Evolutionary conservation across 2,113 vertebrate genomes (phyloP).

Genomic region (Calyptomena viridis): DNA sequence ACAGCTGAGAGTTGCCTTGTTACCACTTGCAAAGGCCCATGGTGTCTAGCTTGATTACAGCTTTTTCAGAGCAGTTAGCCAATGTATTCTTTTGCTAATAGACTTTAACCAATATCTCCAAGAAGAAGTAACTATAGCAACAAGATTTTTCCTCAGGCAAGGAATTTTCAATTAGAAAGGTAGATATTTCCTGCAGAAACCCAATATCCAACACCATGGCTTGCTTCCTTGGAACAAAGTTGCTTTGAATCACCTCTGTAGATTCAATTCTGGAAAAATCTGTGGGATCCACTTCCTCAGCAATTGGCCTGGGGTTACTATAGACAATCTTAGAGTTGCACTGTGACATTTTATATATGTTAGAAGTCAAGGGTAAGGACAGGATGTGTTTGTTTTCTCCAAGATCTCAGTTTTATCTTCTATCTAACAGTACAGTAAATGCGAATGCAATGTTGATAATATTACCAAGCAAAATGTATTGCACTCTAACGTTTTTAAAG

Average conservation of each 20-base stretch:
- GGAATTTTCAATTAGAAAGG: too few species aligned
- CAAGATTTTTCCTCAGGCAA: too few species aligned
- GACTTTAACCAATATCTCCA: too few species aligned
- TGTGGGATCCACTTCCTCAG: background rate
- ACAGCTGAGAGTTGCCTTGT: too few species aligned
- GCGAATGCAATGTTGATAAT: background rate
- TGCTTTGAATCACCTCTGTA: background rate
- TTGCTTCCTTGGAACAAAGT: too few species aligned
- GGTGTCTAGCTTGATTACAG: too few species aligned
- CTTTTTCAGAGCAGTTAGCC: too few species aligned
- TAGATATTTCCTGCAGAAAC: too few species aligned
- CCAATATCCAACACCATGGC: too few species aligned
- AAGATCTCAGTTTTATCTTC: background rate
- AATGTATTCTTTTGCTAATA: too few species aligned
- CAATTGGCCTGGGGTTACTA: background rate
- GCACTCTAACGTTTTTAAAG: background rate
- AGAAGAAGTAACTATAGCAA: too few species aligned
- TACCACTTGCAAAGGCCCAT: too few species aligned
- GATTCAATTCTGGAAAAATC: background rate
- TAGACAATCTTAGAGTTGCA: background rate
- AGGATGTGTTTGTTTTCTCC: background rate
- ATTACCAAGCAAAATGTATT: background rate
- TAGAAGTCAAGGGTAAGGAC: background rate
- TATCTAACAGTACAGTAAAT: background rate
- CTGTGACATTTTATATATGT: background rate